A percentile compares a stretch with the other conserved stretches of the same genome.
Evolutionary conservation across 2,888 invertebrate genomes (phyloP).

Genomic region (Mythimna impura): DNA sequence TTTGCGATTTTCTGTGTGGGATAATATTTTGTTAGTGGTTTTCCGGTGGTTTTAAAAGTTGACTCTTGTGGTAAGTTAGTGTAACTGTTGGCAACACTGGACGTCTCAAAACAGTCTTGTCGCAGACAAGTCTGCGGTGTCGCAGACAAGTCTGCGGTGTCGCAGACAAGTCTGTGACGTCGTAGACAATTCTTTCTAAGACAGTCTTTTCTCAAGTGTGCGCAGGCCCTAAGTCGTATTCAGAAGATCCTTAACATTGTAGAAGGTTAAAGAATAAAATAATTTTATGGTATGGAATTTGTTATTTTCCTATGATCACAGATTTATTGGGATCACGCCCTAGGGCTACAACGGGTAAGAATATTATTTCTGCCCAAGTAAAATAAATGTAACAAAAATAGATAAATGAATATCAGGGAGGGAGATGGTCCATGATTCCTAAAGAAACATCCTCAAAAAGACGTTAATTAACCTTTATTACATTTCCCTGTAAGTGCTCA

Average conservation of each 20-base stretch:
- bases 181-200: no score
- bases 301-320: conserved; percentile 10
- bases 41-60: no score
- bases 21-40: no score
- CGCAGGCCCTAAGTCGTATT: neutral
- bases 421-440: neutral
- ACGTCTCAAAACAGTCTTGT: no score
- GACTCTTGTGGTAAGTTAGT: no score
- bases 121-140: no score
- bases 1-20: no score
- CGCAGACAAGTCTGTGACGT: no score
- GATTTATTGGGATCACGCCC: conserved; percentile 18
- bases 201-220: no score
- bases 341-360: neutral
- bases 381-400: conserved; percentile 38
- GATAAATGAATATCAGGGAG: conserved; percentile 12
- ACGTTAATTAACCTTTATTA: neutral
- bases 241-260: neutral
- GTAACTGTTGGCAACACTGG: no score
- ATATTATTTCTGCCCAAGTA: conserved; percentile 20
- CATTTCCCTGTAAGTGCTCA: conserved; percentile 2
- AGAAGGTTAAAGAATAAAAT: conserved; percentile 1
- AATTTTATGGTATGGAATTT: neutral
- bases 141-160: no score
- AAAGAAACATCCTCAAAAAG: conserved; percentile 19